Evolutionary conservation across 2,113 vertebrate genomes (phyloP), one percentile per base, ranked within the genome.

Genomic region (Microtus montanus): DNA sequence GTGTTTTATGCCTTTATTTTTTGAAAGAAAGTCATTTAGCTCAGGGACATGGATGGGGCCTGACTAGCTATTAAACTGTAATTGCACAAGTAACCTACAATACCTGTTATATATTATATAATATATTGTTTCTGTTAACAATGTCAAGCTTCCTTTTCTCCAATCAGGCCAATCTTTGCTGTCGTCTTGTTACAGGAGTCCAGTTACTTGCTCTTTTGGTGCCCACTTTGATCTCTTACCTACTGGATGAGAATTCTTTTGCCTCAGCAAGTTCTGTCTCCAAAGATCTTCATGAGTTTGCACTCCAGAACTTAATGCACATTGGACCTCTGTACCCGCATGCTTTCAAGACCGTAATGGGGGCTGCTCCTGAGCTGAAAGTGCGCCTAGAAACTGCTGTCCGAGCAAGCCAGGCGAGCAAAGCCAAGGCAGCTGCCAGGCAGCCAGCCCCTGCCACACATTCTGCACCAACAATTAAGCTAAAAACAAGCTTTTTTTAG

Each of bases 401-500:
- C 95, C 98, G 99, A 94, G 99, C 99, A 96, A 99, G 99, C 95
- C 99, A 99, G 97, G 99, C 99, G 47, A 99, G 99, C 99, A 99
- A 99, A 98, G 99, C 99, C 89, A 99, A 99, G 98, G 99, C 98
- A 61, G 98, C 99, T 52, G 98, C 99, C 94, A 98, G 99, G 94
- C 99, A 98, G 98, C 98, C 99, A 85, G 98, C 99, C 98, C 99
- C 99, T 28, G 94, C 99, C 14, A 98, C 99, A 64, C 99, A 99
- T 97, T 99, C 99, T 79, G 98, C 99, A 35, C 99, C 99, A 26
- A 99, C 99, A 96, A 99, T 99, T 98, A 99, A 99, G 99, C 99
- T 99, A 82, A 99, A 99, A 97, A 99, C 99, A 2, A 99, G 99
- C 98, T 99, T 99, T 98, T 99, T 99, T 98, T 99, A 99, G 98